Base-by-base conservation (phyloP, 2,113 vertebrate species). In the Phylloscopus trochiloides region DNA sequence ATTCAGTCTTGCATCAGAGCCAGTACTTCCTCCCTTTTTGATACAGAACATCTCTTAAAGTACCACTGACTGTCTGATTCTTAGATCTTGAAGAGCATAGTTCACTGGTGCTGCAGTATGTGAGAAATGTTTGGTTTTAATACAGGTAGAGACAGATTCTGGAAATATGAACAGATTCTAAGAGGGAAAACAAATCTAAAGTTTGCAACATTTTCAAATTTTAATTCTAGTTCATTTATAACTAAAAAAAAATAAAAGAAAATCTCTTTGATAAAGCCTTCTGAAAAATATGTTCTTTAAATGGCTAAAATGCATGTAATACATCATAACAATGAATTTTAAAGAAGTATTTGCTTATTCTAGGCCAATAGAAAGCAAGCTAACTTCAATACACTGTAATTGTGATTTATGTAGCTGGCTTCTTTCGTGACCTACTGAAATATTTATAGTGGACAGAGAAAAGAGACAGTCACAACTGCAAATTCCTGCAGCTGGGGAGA, bases 371-470 rank as follows among this genome's bases (percentile, higher is more conserved):
- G 18, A 80, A 78, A 84, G 21, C 11, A 59, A 78, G 36, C 11
- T 71, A 66, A 50, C 14, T 38, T 38, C 28, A 74, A 25, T 42
- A 47, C 14, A 54, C 65, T 67, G 21, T 61, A 88, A 66, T 14
- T 78, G 75, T 73, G 57, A 94, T 79, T 38, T 82, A 42, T 92
- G 96, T 96, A 96, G 96, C 97, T 98, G 98, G 92, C 94, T 98
- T 93, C 92, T 98, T 98, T 98, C 70, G 61, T 98, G 98, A 96
- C 97, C 94, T 98, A 97, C 98, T 99, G 97, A 98, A 99, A 99
- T 98, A 99, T 99, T 99, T 98, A 99, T 98, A 98, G 95, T 96
- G 97, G 98, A 96, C 98, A 98, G 96, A 98, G 97, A 97, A 98
- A 97, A 96, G 80, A 93, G 96, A 97, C 77, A 96, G 96, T 92